Conservation (phyloP, 2,888 invertebrate genomes). For the Scaptomyza cyrtandrae region DNA sequence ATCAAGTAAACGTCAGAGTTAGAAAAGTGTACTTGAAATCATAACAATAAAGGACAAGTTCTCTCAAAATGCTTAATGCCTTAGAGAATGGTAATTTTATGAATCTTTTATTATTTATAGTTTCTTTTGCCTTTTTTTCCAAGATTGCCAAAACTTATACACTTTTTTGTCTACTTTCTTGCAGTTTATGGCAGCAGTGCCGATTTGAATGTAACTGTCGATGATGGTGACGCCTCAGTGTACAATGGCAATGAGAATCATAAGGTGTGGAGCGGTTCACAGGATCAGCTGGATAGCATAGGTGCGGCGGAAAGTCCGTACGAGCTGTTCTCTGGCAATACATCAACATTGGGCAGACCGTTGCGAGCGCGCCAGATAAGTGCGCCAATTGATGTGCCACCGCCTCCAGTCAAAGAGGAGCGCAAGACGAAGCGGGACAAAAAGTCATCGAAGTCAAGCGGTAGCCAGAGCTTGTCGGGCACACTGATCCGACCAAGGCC, state of each 20-base stretch:
- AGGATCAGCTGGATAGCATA: conserved; percentile 88
- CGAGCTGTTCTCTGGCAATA: conserved; percentile 87
- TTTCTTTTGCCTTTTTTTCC: too few species aligned
- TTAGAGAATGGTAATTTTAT: too few species aligned
- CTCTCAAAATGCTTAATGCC: too few species aligned
- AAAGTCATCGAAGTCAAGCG: conserved; percentile 82
- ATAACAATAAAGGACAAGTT: too few species aligned
- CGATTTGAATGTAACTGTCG: conserved; percentile 84
- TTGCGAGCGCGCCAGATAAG: conserved; percentile 92
- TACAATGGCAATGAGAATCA: conserved; percentile 97
- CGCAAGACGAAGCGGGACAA: conserved; percentile 86
- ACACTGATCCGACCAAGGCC: conserved; percentile 85
- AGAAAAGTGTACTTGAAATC: too few species aligned
- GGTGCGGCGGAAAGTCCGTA: conserved; percentile 88
- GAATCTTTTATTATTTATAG: too few species aligned
- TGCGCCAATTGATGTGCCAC: conserved; percentile 92
- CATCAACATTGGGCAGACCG: conserved; percentile 87
- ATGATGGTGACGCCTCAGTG: conserved; percentile 91
- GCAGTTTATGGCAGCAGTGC: conserved; percentile 85
- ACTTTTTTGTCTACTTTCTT: conserved; percentile 36
- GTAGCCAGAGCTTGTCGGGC: conserved; percentile 84
- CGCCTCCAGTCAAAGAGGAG: conserved; percentile 91
- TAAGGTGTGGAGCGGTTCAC: conserved; percentile 95
- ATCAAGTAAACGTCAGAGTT: neutral
- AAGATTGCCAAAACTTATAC: neutral